Percentiles rank a stretch among this genome's conserved stretches.
phyloP scores from a whole-genome alignment of 2,113 vertebrate genomes.

The Apus apus region DNA sequence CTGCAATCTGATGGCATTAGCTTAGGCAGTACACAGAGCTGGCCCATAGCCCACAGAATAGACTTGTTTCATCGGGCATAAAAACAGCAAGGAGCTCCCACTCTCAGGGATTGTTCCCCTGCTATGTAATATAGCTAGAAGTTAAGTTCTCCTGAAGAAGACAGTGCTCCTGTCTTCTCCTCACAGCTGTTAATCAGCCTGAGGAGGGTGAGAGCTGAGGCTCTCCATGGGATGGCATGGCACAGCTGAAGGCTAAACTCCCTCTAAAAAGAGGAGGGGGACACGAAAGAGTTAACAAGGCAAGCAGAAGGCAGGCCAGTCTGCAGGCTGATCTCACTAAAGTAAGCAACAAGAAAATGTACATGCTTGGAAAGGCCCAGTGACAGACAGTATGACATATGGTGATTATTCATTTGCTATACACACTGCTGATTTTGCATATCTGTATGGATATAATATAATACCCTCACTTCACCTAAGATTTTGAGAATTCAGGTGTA shows the following conservation, averaged over 20 bases:
- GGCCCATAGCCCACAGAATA: background rate
- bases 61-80: background rate
- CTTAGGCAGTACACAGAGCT: background rate
- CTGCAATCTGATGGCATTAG: background rate
- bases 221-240: rapidly evolving
- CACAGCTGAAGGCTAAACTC: background rate
- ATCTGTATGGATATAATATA: background rate
- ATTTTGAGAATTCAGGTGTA: constrained; percentile 9
- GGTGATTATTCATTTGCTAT: constrained; percentile 5
- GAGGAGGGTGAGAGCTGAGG: background rate
- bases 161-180: background rate
- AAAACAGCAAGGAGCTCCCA: background rate
- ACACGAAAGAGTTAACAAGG: constrained; percentile 20
- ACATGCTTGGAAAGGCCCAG: constrained; percentile 15
- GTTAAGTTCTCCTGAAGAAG: background rate
- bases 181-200: background rate
- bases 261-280: background rate
- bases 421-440: constrained; percentile 26
- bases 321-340: constrained; percentile 7
- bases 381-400: constrained; percentile 43
- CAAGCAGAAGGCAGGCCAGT: constrained; percentile 22
- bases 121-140: background rate
- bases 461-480: background rate
- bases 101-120: background rate
- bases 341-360: constrained; percentile 44